Conservation (phyloP, 2,113 vertebrate species). For the Silurus asotus region DNA sequence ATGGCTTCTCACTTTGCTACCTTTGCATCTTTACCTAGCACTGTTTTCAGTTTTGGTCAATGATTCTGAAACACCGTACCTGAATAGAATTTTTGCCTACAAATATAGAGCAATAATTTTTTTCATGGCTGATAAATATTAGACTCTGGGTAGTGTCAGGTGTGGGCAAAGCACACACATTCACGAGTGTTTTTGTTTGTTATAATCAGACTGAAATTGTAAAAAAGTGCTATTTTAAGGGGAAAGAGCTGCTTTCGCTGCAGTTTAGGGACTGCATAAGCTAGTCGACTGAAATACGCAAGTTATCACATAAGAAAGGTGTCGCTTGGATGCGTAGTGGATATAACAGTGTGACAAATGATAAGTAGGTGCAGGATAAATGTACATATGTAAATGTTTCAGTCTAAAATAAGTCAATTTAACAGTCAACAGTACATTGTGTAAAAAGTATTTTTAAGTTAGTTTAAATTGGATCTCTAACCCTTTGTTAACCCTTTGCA, state of each 20-base stretch:
- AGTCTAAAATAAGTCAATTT: neutral
- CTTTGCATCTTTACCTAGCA: conserved; percentile 17
- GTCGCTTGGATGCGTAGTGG: neutral
- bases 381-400: neutral
- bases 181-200: neutral
- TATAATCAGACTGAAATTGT: neutral
- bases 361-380: neutral
- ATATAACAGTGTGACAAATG: neutral
- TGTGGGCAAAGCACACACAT: neutral
- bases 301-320: neutral
- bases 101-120: neutral
- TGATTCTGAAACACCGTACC: neutral
- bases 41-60: neutral
- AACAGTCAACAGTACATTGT: neutral
- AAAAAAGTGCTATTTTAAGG: neutral
- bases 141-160: neutral
- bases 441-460: neutral
- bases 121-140: neutral
- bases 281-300: neutral
- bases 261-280: neutral
- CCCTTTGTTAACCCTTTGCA: neutral
- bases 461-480: neutral
- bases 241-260: neutral
- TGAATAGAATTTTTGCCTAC: neutral
- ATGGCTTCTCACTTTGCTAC: conserved; percentile 14